These are phyloP conservation scores for Hydropsyche tenuis DNA, from an alignment of 1,140 invertebrate genomes.

Conservation along the genomic window DNA sequence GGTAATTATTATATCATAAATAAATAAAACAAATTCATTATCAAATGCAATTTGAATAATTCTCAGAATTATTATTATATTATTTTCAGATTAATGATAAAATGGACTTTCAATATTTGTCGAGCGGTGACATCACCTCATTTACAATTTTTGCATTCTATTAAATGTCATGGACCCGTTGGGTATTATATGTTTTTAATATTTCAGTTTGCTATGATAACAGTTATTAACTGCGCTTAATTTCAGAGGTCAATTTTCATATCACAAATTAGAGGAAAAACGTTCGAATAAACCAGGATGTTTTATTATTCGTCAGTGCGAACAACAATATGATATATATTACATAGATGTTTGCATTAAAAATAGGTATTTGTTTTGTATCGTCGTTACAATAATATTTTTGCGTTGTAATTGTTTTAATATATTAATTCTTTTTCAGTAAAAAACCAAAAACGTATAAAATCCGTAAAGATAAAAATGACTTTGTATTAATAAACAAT, in stretches of 20 bases:
- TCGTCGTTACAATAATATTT: not conserved
- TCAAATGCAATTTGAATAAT: too few relatives aligned
- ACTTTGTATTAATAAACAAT: conserved; percentile 59
- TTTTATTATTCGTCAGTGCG: conserved; percentile 82
- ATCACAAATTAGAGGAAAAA: conserved; percentile 81
- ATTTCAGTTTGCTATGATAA: too few relatives aligned
- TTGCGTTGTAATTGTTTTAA: too few relatives aligned
- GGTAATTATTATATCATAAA: too few relatives aligned
- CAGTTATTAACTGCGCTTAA: not conserved
- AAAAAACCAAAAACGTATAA: conserved; percentile 73
- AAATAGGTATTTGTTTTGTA: conserved; percentile 61
- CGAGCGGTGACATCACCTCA: conserved; percentile 79
- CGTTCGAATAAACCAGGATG: conserved; percentile 75
- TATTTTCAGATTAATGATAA: conserved; percentile 72
- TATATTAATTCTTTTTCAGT: conserved; percentile 53
- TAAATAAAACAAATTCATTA: too few relatives aligned
- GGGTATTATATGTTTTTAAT: conserved; percentile 63
- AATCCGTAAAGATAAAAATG: conserved; percentile 63
- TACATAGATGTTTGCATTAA: conserved; percentile 81
- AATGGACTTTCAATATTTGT: conserved; percentile 91
- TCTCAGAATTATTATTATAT: not conserved
- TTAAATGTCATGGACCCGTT: conserved; percentile 89
- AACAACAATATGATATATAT: conserved; percentile 76
- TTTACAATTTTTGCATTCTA: conserved; percentile 71
- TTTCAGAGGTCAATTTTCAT: conserved; percentile 79